These are phyloP conservation scores for Crepidodera aurea DNA, from an alignment of 2,888 invertebrate species.

Conservation along the genomic window DNA sequence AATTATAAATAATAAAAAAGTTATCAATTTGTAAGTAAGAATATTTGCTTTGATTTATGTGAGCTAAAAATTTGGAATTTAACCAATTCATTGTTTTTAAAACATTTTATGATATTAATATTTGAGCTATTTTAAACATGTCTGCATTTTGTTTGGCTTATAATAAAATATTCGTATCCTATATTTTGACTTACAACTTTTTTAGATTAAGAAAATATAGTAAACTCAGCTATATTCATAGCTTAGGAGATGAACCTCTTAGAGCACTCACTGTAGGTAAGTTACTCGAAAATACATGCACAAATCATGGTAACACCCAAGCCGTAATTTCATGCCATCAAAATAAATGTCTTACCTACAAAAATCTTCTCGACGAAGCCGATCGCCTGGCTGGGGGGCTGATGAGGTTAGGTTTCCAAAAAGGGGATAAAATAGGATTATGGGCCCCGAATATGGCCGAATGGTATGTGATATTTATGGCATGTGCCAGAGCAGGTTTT, in stretches of 20 bases:
- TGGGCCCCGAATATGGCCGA: conserved; percentile 82
- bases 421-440: conserved; percentile 79
- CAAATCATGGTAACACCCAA: conserved; percentile 65
- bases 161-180: too few relatives aligned
- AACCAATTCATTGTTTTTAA: too few relatives aligned
- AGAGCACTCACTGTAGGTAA: conserved; percentile 67
- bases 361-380: conserved; percentile 64
- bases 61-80: too few relatives aligned
- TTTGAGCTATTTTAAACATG: too few relatives aligned
- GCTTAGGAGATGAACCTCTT: conserved; percentile 64
- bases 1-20: not conserved
- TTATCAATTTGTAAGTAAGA: too few relatives aligned
- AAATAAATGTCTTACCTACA: conserved; percentile 64
- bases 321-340: conserved; percentile 68
- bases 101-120: too few relatives aligned
- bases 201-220: conserved; percentile 18
- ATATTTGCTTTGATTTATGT: too few relatives aligned
- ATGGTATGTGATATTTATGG: conserved; percentile 79
- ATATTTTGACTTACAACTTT: too few relatives aligned
- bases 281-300: conserved; percentile 64
- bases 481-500: conserved; percentile 75
- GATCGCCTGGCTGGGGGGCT: conserved; percentile 78
- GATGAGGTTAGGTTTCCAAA: conserved; percentile 69
- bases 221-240: conserved; percentile 64
- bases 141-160: too few relatives aligned